Evolutionary conservation across 2,797 vertebrate genomes (phyloP).

Genomic region (Aplochiton taeniatus): DNA sequence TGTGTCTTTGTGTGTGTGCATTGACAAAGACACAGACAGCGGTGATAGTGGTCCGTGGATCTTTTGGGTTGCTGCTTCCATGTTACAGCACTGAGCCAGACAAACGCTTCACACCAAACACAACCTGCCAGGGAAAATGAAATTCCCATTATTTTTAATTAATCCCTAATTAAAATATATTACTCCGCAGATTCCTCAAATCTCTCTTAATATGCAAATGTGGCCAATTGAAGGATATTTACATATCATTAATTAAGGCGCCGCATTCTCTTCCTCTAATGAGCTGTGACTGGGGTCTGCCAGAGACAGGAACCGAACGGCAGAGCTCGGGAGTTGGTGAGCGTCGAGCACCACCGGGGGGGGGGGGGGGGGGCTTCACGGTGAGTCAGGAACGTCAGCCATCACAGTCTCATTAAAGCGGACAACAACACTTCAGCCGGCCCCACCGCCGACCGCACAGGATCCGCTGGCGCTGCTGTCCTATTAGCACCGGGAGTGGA

Average conservation of each 20-base stretch:
- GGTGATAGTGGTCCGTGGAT: constrained; percentile 59
- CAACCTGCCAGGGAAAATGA: constrained; percentile 99
- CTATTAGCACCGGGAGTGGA: background rate
- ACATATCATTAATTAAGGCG: constrained; percentile 99
- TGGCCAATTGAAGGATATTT: constrained; percentile 99
- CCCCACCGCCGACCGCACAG: background rate
- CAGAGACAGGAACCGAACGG: constrained; percentile 81
- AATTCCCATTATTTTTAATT: constrained; percentile 99
- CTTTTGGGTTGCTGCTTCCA: constrained; percentile 56
- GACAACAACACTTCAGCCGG: constrained; percentile 41
- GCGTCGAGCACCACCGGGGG: constrained; percentile 67
- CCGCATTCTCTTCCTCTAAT: constrained; percentile 99
- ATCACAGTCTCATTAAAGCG: constrained; percentile 48
- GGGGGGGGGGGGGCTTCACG: constrained; percentile 50
- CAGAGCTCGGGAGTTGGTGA: constrained; percentile 59
- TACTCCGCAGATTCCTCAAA: constrained; percentile 99
- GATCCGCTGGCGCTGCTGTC: background rate
- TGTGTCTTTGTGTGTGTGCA: constrained; percentile 20
- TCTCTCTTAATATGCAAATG: constrained; percentile 99
- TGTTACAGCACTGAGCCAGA: constrained; percentile 70
- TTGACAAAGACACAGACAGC: constrained; percentile 48
- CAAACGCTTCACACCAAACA: constrained; percentile 88
- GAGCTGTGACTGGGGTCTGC: constrained; percentile 91
- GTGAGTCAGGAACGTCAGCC: constrained; percentile 71
- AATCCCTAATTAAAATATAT: constrained; percentile 99